phyloP scores from a whole-genome alignment of 2,113 vertebrate genomes.

The Rhinogobius similis region DNA sequence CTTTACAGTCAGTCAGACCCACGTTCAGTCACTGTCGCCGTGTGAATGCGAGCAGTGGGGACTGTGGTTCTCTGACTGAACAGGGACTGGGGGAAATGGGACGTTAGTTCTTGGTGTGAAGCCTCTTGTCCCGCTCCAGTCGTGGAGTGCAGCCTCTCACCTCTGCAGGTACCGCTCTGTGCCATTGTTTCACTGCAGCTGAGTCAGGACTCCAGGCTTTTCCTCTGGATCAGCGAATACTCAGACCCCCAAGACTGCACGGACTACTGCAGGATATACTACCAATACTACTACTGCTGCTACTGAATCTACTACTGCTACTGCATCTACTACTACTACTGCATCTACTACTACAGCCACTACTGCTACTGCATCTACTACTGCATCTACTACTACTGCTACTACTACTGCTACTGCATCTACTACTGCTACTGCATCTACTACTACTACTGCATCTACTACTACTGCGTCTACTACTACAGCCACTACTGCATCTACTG shows the following conservation, averaged over 20 bases:
- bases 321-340: background rate
- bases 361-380: background rate
- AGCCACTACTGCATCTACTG: no score
- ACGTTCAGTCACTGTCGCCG: no score
- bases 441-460: no score
- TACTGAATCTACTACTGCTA: background rate
- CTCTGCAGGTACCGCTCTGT: slow-evolving; percentile 15
- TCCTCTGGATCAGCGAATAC: slow-evolving; percentile 45
- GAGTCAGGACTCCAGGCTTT: slow-evolving; percentile 48
- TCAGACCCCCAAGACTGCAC: slow-evolving; percentile 17
- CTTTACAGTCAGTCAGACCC: no score
- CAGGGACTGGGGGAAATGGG: no score
- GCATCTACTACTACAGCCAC: background rate
- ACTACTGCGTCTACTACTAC: no score
- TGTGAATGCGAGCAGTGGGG: no score
- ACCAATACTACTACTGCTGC: background rate
- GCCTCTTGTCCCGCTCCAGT: no score
- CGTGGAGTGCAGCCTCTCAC: no score
- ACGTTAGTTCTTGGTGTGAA: no score
- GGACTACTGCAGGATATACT: background rate
- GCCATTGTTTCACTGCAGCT: slow-evolving; percentile 44
- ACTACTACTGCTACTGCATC: background rate
- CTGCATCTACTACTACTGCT: background rate
- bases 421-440: background rate
- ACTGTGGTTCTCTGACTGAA: no score